Base-by-base conservation (phyloP, 2,888 invertebrate species). In the Aplocera efformata region DNA sequence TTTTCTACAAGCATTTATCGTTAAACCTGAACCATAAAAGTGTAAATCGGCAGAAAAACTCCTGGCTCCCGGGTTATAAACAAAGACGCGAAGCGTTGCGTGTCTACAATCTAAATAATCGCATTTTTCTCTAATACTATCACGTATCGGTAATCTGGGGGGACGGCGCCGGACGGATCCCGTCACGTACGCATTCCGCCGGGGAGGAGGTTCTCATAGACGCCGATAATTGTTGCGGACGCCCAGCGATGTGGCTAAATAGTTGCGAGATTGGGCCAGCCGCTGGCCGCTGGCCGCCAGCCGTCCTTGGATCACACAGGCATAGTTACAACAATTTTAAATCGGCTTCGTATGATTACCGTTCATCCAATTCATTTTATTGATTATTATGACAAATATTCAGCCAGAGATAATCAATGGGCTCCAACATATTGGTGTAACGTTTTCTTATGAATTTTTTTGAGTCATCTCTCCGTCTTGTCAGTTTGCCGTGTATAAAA, bases 131-230 rank as follows among this genome's bases (percentile, higher is more conserved):
- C 37, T 37, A 43, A 43, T 43, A 34, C 26, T 34, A 38, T 38
- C 43, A 39, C 38, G 43, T 43, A 43, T 27, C 31, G 29, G 20
- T 32, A 29, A 40, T 43, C 35, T 30, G 9, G 20, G 27, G 20
- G 26, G 10, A 7, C 1, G 9, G n/a, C 11, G 17, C 21, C n/a
- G 13, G 13, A 7, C 38, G 51, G 54, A 65, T 58, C 48, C 53
- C 51, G 41, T 39, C 64, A 61, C 63, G 65, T 60, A 50, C 53
- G 44, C 51, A 56, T 56, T 51, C 56, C 56, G 41, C 24, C n/a
- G 40, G 10, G 43, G 31, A 11, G 22, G 29, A 23, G 20, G 46
- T 54, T 56, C 56, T 53, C 56, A 56, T 38, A 36, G 50, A 40
- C 42, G 40, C 48, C 45, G 34, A 31, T 40, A 34, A 32, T 38